phyloP scores from a whole-genome alignment of 2,888 invertebrate genomes.

The Acronicta alni region DNA sequence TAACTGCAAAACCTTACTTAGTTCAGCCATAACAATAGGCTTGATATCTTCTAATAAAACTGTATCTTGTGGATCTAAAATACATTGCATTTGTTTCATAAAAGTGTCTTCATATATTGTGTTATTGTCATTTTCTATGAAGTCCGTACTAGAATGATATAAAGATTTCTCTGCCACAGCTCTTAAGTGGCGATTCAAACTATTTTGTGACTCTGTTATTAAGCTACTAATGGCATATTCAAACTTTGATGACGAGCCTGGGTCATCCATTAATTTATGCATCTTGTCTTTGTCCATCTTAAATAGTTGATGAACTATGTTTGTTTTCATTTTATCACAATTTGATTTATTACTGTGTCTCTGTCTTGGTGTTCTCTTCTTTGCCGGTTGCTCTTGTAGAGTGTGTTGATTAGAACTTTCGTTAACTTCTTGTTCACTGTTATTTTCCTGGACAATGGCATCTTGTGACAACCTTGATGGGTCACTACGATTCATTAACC shows the following conservation, averaged over 20 bases:
- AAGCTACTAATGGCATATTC: slow-evolving; percentile 86
- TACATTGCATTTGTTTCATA: slow-evolving; percentile 91
- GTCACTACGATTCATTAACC: slow-evolving; percentile 77
- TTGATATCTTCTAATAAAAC: slow-evolving; percentile 89
- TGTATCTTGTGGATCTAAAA: slow-evolving; percentile 89
- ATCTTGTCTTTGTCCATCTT: slow-evolving; percentile 87
- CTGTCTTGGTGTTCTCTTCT: slow-evolving; percentile 68
- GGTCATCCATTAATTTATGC: slow-evolving; percentile 85
- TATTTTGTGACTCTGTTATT: slow-evolving; percentile 86
- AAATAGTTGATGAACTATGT: slow-evolving; percentile 85
- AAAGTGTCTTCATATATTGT: slow-evolving; percentile 93
- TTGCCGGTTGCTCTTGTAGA: slow-evolving; percentile 69
- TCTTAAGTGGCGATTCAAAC: slow-evolving; percentile 81
- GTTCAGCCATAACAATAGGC: slow-evolving; percentile 89
- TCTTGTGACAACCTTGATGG: slow-evolving; percentile 61
- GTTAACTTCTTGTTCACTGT: slow-evolving; percentile 55
- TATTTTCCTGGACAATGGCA: slow-evolving; percentile 52
- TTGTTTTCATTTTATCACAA: slow-evolving; percentile 84
- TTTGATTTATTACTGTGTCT: slow-evolving; percentile 70
- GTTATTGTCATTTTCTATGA: slow-evolving; percentile 90
- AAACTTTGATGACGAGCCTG: slow-evolving; percentile 86
- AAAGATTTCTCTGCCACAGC: slow-evolving; percentile 85
- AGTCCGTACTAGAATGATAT: slow-evolving; percentile 77
- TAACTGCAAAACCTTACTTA: slow-evolving; percentile 88
- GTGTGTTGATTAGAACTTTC: slow-evolving; percentile 52